Base-by-base conservation (phyloP, 2,888 invertebrate species). In the Phorcus lineatus region DNA sequence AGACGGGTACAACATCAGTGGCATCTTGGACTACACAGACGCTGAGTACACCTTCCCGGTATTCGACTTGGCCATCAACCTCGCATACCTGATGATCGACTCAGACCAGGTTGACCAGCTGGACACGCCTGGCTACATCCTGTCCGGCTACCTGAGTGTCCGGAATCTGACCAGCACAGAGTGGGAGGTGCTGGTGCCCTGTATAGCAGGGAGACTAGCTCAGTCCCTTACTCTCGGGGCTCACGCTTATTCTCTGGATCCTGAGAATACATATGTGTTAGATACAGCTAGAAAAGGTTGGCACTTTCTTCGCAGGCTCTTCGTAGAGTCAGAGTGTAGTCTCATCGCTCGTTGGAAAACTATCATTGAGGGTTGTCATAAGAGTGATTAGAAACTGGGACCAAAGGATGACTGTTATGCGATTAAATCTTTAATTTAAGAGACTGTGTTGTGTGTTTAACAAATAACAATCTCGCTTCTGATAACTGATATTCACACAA, bases 11-110 rank as follows among this genome's bases (percentile, higher is more conserved):
- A 93, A 94, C 76, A 94, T 97, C 22, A 93, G 94, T 1, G 96
- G 96, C 0, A 93, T 98, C 78, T 95, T 98, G 13, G 98, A 98
- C 94, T 97, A 97, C 91, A 97, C 97, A 0, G 98, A 98, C 92
- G 95, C 95, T 31, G 96, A 96, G 84, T 94, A 94, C 80, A 95
- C 96, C 0, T 96, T 95, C 90, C 95, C 88, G 36, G 84, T 98
- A 57, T 97, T 97, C 92, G 98, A 98, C 92, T 91, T 98, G 81
- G 97, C 97, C 0, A 95, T 97, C 81, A 94, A 95, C 2, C 95
- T 97, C 93, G 95, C 96, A 17, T 98, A 98, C 93, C 95, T 96
- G 95, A 96, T 97, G 90, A 92, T 97, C 36, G 94, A 96, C 83
- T 94, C 95, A 0, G 95, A 95, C 9, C 94, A 95, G 81, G 91